Conservation (phyloP, 1,140 invertebrate genomes). For the Drosophila pachea region DNA sequence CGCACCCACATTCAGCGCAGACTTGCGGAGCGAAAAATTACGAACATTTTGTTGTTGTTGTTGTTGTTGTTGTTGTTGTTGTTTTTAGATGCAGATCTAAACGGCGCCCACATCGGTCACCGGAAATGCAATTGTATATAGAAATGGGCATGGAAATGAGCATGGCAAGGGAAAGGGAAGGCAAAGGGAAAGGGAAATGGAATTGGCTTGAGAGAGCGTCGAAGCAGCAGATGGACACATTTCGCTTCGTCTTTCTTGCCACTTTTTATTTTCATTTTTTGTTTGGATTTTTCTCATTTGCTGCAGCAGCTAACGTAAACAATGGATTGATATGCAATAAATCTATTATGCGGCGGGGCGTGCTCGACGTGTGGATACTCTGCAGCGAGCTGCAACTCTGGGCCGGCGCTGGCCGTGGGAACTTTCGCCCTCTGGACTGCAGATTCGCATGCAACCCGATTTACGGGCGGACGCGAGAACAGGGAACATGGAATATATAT, state of each 20-base stretch:
- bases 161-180: constrained; percentile 40
- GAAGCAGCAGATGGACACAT: constrained; percentile 60
- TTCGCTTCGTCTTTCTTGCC: neutral
- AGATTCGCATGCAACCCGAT: neutral
- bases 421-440: no score
- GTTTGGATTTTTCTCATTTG: neutral
- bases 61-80: neutral
- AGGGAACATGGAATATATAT: no score
- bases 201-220: constrained; percentile 42
- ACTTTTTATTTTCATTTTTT: no score
- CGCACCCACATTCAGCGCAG: constrained; percentile 20
- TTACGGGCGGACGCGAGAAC: no score
- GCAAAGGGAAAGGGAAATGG: constrained; percentile 38
- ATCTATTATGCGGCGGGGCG: neutral
- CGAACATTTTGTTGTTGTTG: neutral
- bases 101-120: constrained; percentile 71
- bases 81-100: constrained; percentile 36
- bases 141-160: constrained; percentile 32
- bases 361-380: neutral
- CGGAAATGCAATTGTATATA: constrained; percentile 73
- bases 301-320: neutral
- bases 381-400: neutral
- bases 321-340: neutral
- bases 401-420: neutral
- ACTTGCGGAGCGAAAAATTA: constrained; percentile 24